phyloP scores from a whole-genome alignment of 2,797 vertebrate species.

The Cirrhinus mrigala region DNA sequence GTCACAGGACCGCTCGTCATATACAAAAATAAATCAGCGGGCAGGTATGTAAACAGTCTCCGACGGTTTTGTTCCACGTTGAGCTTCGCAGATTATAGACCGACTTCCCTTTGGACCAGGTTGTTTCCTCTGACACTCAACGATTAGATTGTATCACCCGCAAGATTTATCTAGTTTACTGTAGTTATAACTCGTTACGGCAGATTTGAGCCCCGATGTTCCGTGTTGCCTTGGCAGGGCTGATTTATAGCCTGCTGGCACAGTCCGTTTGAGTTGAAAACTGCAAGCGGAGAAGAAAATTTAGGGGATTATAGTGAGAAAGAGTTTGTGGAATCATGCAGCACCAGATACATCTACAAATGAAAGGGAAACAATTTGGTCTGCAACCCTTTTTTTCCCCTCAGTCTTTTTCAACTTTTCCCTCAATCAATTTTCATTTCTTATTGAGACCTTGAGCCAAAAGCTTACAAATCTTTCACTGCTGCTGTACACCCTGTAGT shows the following conservation, averaged over 20 bases:
- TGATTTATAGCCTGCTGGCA: constrained; percentile 46
- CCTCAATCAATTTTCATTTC: background rate
- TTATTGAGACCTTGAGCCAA: constrained; percentile 30
- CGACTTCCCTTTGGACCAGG: constrained; percentile 58
- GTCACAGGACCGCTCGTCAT: constrained; percentile 62
- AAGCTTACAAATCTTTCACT: constrained; percentile 50
- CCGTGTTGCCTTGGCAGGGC: constrained; percentile 14
- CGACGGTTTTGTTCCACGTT: constrained; percentile 60
- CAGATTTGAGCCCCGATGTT: constrained; percentile 43
- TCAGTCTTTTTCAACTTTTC: background rate
- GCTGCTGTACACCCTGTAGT: background rate
- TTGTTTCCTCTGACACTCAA: constrained; percentile 54
- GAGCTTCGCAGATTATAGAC: constrained; percentile 54
- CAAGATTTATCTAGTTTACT: constrained; percentile 57
- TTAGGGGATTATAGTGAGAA: constrained; percentile 35
- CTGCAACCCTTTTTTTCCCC: background rate
- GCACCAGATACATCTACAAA: constrained; percentile 39
- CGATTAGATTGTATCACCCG: constrained; percentile 57
- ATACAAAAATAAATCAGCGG: constrained; percentile 64
- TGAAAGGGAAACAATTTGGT: constrained; percentile 45
- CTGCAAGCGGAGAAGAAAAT: constrained; percentile 32
- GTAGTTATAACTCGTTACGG: constrained; percentile 49
- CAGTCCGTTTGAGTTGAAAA: constrained; percentile 15
- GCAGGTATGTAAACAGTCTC: constrained; percentile 65
- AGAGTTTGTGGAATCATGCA: constrained; percentile 41